phyloP scores from a whole-genome alignment of 2,113 vertebrate species.

The Phaethornis superciliosus region DNA sequence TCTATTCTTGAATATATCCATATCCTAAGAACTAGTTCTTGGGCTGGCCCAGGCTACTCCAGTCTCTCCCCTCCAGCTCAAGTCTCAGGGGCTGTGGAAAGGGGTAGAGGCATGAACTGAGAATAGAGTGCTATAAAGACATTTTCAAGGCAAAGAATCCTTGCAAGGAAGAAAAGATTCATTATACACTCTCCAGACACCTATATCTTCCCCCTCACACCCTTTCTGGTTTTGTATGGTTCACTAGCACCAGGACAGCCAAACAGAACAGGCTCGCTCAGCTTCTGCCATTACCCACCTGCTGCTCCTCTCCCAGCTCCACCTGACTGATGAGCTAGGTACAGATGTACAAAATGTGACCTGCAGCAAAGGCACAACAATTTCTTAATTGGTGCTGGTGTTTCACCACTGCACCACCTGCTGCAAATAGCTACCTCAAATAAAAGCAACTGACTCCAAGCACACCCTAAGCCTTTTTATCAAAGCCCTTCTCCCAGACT shows the following conservation, averaged over 20 bases:
- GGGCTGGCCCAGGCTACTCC: fast-evolving
- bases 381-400: not conserved
- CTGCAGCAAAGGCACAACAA: not conserved
- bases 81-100: not conserved
- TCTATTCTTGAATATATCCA: not conserved
- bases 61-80: not conserved
- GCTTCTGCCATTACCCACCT: not conserved
- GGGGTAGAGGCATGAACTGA: not conserved
- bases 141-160: not conserved
- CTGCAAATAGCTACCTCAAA: not conserved
- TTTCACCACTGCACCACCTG: not conserved
- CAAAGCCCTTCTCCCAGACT: not conserved
- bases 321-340: not conserved
- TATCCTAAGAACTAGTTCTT: not conserved
- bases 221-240: not conserved
- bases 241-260: not conserved
- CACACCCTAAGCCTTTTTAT: not conserved
- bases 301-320: not conserved
- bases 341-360: not conserved
- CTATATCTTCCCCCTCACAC: too few relatives aligned
- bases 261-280: not conserved
- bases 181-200: not conserved
- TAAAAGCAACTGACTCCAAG: not conserved
- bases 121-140: not conserved
- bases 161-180: not conserved